These are phyloP conservation scores for human DNA, from an alignment of 2,113 vertebrate genomes.

Conservation along the genomic window DNA sequence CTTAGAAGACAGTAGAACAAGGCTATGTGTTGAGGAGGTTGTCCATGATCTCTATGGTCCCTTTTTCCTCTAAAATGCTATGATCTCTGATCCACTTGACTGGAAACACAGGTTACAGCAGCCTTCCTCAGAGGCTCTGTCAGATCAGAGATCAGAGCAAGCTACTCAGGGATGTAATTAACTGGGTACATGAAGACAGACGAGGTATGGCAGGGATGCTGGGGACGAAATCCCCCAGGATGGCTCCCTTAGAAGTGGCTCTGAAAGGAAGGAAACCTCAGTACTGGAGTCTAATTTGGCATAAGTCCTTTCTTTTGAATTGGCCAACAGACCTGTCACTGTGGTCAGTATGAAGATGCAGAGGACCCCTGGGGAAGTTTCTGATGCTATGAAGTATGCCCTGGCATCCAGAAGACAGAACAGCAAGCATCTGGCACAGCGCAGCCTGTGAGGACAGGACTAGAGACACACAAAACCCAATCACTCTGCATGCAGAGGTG, in stretches of 20 bases:
- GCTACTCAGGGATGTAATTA: conserved; percentile 32
- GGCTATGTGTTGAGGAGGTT: neutral
- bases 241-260: conserved; percentile 37
- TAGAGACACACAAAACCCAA: neutral
- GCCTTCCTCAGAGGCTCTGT: neutral
- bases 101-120: neutral
- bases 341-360: neutral
- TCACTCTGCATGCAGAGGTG: neutral
- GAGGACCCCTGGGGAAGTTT: conserved; percentile 6
- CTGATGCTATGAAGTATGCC: neutral
- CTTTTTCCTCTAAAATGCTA: neutral
- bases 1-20: neutral
- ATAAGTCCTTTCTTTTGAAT: conserved; percentile 62
- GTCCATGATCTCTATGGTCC: neutral
- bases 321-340: neutral
- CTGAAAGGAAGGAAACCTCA: neutral
- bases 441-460: neutral
- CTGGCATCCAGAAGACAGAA: conserved; percentile 56
- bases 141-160: neutral
- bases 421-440: conserved; percentile 38
- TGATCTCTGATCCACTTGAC: neutral
- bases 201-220: neutral
- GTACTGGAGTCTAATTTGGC: conserved; percentile 42
- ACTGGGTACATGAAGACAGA: neutral
- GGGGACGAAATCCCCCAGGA: neutral